Evolutionary conservation across 1,140 invertebrate genomes (phyloP).

Genomic region (Pseudobourletiella spinata): DNA sequence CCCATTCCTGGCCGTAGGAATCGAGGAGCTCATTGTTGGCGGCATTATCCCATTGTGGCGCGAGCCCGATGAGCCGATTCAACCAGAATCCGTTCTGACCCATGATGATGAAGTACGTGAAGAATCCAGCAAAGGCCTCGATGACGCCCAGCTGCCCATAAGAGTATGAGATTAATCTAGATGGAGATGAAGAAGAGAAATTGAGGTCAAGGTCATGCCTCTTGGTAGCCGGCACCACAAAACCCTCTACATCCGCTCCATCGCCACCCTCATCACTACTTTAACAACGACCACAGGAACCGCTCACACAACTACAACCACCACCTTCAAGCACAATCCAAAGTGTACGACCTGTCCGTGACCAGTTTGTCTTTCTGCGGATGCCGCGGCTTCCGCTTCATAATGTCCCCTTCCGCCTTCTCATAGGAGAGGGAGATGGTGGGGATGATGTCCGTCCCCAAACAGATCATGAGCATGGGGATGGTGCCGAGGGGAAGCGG

Average conservation of each 20-base stretch:
- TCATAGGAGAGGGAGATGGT: conserved; percentile 99
- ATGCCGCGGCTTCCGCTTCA: conserved; percentile 95
- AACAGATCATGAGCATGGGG: conserved; percentile 82
- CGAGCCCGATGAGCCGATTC: conserved; percentile 43
- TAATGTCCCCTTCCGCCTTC: conserved; percentile 95
- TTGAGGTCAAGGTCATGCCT: conserved; percentile 51
- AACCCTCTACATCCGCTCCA: too few relatives aligned
- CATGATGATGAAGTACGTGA: conserved; percentile 51
- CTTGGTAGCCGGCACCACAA: too few relatives aligned
- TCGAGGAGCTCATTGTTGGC: conserved; percentile 48
- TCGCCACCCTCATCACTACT: too few relatives aligned
- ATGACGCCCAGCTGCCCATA: conserved; percentile 46
- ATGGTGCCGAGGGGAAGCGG: conserved; percentile 42
- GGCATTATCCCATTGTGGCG: conserved; percentile 47
- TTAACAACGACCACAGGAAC: too few relatives aligned
- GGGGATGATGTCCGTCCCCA: conserved; percentile 98
- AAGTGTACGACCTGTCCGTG: conserved; percentile 96
- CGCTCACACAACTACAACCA: too few relatives aligned
- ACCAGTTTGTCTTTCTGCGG: conserved; percentile 94
- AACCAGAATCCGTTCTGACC: conserved; percentile 51
- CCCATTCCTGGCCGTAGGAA: conserved; percentile 53
- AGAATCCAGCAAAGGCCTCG: conserved; percentile 45
- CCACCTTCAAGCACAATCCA: too few relatives aligned
- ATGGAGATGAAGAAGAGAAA: conserved; percentile 48
- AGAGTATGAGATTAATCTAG: conserved; percentile 44